Base-by-base conservation (phyloP, 2,888 invertebrate species). In the Eretmocerus hayati region DNA sequence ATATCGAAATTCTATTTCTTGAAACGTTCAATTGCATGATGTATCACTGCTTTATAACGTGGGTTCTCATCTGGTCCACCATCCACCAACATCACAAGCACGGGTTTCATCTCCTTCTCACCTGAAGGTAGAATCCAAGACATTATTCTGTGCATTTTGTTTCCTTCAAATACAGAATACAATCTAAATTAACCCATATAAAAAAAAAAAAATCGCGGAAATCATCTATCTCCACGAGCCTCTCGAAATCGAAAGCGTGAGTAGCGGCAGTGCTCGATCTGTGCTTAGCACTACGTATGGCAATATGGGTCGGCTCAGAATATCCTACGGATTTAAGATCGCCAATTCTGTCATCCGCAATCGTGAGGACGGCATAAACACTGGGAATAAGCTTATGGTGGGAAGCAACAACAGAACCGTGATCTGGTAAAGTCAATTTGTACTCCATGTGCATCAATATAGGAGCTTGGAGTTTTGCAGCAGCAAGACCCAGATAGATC, bases 401-500 rank as follows among this genome's bases (percentile, higher is more conserved):
- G 30, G 46, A 52, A 2, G 63, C 64, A 8, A 64, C 54, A 2
- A 62, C 59, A 51, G 54, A 67, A 39, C 67, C 62, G 48, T 68
- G 62, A 42, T 68, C 64, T 5, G 65, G 62, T 16, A 62, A 37
- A 2, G 26, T 33, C 5, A 62, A 56, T 18, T 48, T 44, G 43
- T 62, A 63, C 22, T 63, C 59, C 21, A 64, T 37, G 33, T 61
- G 60, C 64, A 65, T 62, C 3, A 65, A 43, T 6, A 64, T 46
- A 11, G 64, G 63, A 5, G 62, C 60, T 58, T 72, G 69, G 40
- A 62, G 64, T 43, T 66, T 66, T 47, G 66, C 72, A 22, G 71
- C 69, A 32, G 67, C 58, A 18, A 70, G 26, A 19, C 69, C 66
- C 36, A 70, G 56, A 4, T 68, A 62, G 2, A 71, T 62, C 16